phyloP scores from a whole-genome alignment of 1,140 invertebrate species.

The Ylistrum balloti region DNA sequence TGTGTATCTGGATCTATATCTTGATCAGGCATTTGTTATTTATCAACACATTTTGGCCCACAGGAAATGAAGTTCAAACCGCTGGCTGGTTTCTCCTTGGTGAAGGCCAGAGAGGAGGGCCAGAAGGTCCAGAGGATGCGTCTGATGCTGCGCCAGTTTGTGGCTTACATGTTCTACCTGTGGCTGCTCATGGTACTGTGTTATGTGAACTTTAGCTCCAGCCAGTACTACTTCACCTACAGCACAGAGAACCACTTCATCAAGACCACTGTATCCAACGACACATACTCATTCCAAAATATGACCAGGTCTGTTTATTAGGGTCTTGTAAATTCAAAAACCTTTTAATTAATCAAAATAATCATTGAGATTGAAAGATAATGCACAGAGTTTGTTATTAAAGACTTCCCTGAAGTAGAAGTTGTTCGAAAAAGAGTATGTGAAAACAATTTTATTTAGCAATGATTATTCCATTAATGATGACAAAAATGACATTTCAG shows the following conservation, averaged over 20 bases:
- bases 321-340: background rate
- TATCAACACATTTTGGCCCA: conserved; percentile 45
- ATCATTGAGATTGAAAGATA: background rate
- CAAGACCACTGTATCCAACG: conserved; percentile 52
- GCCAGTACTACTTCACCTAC: conserved; percentile 62
- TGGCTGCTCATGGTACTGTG: conserved; percentile 71
- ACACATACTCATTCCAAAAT: conserved; percentile 64
- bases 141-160: conserved; percentile 72
- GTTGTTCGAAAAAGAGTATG: too few species aligned
- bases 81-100: conserved; percentile 75
- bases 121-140: conserved; percentile 73
- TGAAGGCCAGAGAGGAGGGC: conserved; percentile 77
- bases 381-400: too few species aligned
- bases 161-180: conserved; percentile 74
- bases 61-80: conserved; percentile 78
- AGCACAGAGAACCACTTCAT: conserved; percentile 68
- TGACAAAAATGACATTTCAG: too few species aligned
- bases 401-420: too few species aligned
- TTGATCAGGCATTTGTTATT: too few species aligned
- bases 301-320: conserved; percentile 63
- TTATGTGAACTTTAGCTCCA: conserved; percentile 68
- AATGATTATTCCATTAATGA: too few species aligned
- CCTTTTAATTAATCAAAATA: background rate
- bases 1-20: too few species aligned
- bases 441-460: too few species aligned